Evolutionary conservation across 2,888 invertebrate genomes (phyloP).

Genomic region (Lithosia quadra): DNA sequence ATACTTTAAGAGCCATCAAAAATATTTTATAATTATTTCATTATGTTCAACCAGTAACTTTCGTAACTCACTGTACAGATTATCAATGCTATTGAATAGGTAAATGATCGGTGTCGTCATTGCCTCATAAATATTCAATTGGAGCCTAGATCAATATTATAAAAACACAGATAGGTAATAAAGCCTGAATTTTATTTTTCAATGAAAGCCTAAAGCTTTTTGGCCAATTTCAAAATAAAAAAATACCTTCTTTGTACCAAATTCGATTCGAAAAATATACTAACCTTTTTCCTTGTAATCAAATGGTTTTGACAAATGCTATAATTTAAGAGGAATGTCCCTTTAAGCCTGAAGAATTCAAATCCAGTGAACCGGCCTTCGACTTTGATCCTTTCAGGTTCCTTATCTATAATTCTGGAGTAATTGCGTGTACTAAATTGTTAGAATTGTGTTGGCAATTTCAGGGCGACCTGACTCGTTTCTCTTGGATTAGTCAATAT

Average conservation of each 20-base stretch:
- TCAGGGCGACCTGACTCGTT: slow-evolving; percentile 21
- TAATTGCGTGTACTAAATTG: slow-evolving; percentile 40
- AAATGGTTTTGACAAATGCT: slow-evolving; percentile 20
- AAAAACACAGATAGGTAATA: background rate
- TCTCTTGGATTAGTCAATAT: slow-evolving; percentile 18
- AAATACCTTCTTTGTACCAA: background rate
- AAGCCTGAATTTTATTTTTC: background rate
- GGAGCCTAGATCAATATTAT: background rate
- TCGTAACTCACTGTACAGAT: background rate
- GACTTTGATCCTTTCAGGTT: slow-evolving; percentile 44
- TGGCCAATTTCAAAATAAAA: background rate
- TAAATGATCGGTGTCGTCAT: background rate
- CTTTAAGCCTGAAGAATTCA: slow-evolving; percentile 22
- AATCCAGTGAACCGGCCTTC: slow-evolving; percentile 22
- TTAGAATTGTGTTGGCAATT: slow-evolving; percentile 28
- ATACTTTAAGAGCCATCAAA: too few species aligned
- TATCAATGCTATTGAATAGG: background rate
- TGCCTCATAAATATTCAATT: slow-evolving; percentile 1
- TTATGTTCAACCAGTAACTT: background rate
- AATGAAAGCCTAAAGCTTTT: background rate
- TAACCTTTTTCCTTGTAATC: background rate
- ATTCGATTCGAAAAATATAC: background rate
- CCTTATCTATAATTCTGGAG: slow-evolving; percentile 35
- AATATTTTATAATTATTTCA: background rate
- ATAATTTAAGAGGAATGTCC: slow-evolving; percentile 5